Base-by-base conservation (phyloP, 2,888 invertebrate genomes). In the Seira musarum region DNA sequence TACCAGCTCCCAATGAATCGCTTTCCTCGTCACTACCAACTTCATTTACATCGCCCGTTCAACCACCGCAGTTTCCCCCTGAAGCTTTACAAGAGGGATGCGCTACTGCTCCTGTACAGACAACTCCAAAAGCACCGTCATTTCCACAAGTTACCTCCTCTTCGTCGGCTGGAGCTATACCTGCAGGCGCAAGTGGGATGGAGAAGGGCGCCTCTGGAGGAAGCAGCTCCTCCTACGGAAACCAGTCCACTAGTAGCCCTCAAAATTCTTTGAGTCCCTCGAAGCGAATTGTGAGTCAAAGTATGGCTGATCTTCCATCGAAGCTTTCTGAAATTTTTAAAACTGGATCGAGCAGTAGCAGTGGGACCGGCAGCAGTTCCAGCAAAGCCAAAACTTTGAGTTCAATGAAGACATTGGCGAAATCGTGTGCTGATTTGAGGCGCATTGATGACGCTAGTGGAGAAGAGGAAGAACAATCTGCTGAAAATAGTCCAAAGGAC, bases 301-400 rank as follows among this genome's bases (percentile, higher is more conserved):
- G 82, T 57, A 80, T 83, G 21, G 80, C 86, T 0, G 86, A 86
- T 49, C 69, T 86, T 0, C 86, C 86, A 0, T 85, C 86, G 2
- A 84, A 82, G 57, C 78, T 86, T 1, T 82, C 75, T n/a, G 82
- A 86, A 80, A 86, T 86, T 30, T 86, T 86, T 70, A 75, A 66
- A 61, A 73, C 76, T 10, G 21, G 74, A 5, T 19, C 61, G 21
- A 30, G 25, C 67, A 2, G 10, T 24, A 30, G 22, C 21, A 30
- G 65, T 49, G 17, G 64, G 25, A 21, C 66, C 15, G n/a, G 35
- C 21, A 8, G 24, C 1, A 65, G 21, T 40, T 17, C 53, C n/a
- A 17, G n/a, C 22, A 64, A 35, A 64, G 57, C 74, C 1, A 75
- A 69, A 21, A 68, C 76, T 17, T 66, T 85, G 13, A 78, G 64